Conservation (phyloP, 2,797 vertebrate genomes). For the Cossypha heuglini region DNA sequence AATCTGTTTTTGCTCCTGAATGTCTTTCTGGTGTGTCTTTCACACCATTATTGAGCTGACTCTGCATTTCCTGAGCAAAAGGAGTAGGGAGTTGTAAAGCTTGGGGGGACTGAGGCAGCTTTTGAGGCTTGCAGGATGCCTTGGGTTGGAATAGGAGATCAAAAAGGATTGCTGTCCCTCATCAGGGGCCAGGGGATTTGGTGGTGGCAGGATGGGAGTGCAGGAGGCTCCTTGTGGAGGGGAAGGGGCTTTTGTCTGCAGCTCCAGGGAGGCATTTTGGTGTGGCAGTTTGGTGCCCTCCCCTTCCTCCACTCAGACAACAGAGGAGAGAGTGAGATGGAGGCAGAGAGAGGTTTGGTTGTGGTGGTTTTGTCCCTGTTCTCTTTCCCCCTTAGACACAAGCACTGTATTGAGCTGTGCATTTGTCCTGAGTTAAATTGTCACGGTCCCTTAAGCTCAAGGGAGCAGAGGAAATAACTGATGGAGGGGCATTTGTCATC, state of each 20-base stretch:
- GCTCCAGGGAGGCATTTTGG: background rate
- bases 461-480: background rate
- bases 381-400: background rate
- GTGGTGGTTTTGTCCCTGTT: background rate
- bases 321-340: background rate
- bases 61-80: background rate
- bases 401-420: background rate
- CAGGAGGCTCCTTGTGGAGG: background rate
- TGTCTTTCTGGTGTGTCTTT: background rate
- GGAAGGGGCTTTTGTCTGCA: background rate
- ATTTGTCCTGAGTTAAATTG: background rate
- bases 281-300: background rate
- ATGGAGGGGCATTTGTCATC: background rate
- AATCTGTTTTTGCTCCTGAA: rapidly evolving
- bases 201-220: background rate
- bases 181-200: rapidly evolving
- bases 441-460: background rate
- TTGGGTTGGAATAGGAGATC: background rate
- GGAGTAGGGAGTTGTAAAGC: background rate
- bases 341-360: background rate
- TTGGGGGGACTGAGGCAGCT: background rate
- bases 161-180: background rate
- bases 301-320: background rate
- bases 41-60: background rate
- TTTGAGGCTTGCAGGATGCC: background rate